Base-by-base conservation (phyloP, 2,113 vertebrate genomes). In the Ahaetulla prasina region DNA sequence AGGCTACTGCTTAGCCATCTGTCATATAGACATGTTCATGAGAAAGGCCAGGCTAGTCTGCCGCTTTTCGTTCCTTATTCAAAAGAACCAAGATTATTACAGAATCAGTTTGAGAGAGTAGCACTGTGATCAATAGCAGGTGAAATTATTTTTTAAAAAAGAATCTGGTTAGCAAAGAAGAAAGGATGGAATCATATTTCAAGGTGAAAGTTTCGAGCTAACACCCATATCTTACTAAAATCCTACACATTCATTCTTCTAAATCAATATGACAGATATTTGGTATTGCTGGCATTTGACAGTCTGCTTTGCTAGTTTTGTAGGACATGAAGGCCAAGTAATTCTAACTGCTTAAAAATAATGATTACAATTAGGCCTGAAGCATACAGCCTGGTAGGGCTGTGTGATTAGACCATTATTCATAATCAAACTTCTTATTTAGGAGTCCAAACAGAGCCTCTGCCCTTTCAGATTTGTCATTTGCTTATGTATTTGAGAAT, bases 271-370 rank as follows among this genome's bases (percentile, higher is more conserved):
- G 52, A 47, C 53, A 80, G 49, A 89, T 92, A 93, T 49, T 84
- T 92, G 87, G 50, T 20, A 84, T 7, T 60, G 90, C 8, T 89
- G 90, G 25, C 55, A 90, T 90, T 4, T 89, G 39, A 68, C 54
- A 89, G 85, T 74, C 53, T 7, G 86, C 6, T 50, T 90, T 52
- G 16, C 85, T 90, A 68, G 68, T 0, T 0, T 94, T 93, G 53
- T n/a, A n/a, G 39, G 47, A 43, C 80, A 87, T 87, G 86, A 95
- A 80, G 68, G 22, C 12, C 43, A 91, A 92, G 22, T 85, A 39
- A 90, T 87, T 92, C 92, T 92, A 91, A 91, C 85, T 93, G 39
- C 47, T 92, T 94, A 91, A 85, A 91, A 92, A 93, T 47, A 90
- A 47, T 53, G 49, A 91, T 63, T 60, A 39, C 27, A 94, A 92